Conservation (phyloP, 64 coral and sea anemone species). For the Dendronephthya gigantea region DNA sequence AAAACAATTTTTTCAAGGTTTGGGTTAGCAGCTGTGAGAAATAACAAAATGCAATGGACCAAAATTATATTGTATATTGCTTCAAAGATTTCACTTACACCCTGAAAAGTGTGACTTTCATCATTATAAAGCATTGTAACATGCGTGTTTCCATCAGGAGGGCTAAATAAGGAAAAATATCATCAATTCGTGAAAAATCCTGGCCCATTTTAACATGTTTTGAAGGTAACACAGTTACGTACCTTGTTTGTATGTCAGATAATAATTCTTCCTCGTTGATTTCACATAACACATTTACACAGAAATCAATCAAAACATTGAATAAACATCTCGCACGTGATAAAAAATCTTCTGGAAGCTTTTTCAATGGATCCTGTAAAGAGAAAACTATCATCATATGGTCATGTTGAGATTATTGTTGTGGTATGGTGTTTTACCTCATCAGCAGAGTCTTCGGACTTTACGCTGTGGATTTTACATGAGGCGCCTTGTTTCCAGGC, state of each 20-base stretch:
- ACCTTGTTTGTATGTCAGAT: neutral
- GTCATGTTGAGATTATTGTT: neutral
- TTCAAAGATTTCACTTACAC: neutral
- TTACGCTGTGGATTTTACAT: constrained; percentile 48
- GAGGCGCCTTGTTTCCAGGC: constrained; percentile 81
- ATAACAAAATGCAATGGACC: no score
- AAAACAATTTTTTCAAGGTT: no score
- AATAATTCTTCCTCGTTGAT: neutral
- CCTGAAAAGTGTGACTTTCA: constrained; percentile 11
- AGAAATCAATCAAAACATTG: neutral
- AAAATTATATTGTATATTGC: neutral
- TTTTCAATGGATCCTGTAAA: neutral
- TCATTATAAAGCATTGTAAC: neutral
- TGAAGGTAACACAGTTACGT: no score
- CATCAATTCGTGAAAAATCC: neutral
- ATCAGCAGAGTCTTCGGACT: neutral
- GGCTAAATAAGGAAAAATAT: neutral
- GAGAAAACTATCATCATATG: no score
- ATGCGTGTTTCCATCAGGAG: neutral
- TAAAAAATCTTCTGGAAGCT: neutral
- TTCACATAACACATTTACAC: neutral
- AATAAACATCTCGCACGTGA: neutral
- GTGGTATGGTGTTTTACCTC: neutral
- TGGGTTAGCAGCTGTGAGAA: no score
- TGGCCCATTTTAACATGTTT: no score